Percentiles rank a stretch among this genome's conserved stretches.
phyloP scores from a whole-genome alignment of 1,140 invertebrate species.

The Limonius californicus region DNA sequence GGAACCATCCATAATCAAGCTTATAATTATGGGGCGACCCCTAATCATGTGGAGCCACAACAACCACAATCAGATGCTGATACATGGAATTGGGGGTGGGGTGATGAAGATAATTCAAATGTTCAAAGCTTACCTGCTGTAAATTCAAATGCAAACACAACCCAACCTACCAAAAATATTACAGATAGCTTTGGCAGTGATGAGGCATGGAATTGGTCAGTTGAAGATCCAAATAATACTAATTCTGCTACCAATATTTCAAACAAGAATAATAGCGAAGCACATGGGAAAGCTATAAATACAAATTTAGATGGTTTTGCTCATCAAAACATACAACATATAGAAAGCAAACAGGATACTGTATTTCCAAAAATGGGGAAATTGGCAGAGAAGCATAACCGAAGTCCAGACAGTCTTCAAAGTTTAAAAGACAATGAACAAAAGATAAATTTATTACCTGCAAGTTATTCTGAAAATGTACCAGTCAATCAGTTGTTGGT shows the following conservation, averaged over 20 bases:
- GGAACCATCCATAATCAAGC: background rate
- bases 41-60: background rate
- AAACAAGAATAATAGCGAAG: background rate
- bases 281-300: background rate
- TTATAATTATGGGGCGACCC: background rate
- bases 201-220: constrained; percentile 47
- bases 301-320: background rate
- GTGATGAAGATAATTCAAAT: constrained; percentile 45
- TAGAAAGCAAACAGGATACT: background rate
- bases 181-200: constrained; percentile 47
- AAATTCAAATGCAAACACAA: constrained; percentile 8
- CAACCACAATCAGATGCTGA: constrained; percentile 23
- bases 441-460: background rate
- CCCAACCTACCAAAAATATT: constrained; percentile 15
- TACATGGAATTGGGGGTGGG: constrained; percentile 45
- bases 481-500: background rate
- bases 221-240: constrained; percentile 29
- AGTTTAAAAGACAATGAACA: background rate
- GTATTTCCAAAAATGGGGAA: constrained; percentile 23
- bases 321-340: background rate
- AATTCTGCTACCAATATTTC: background rate
- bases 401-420: background rate
- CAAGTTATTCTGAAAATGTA: background rate
- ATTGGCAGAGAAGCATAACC: constrained; percentile 16
- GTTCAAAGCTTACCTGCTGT: constrained; percentile 20